These are phyloP conservation scores for Sminthurides aquaticus DNA, from an alignment of 2,888 invertebrate genomes.

Conservation along the genomic window DNA sequence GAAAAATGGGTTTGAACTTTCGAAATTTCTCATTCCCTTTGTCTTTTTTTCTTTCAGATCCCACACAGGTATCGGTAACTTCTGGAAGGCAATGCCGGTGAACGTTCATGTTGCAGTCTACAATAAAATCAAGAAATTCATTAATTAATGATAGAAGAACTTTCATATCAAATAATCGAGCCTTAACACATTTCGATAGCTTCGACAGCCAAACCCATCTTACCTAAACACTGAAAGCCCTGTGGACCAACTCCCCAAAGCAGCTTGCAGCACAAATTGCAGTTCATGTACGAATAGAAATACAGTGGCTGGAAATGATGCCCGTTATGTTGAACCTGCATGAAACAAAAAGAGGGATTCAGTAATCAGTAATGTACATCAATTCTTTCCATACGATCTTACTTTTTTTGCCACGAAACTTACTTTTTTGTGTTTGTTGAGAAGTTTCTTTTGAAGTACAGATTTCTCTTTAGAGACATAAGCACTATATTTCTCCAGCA, in stretches of 20 bases:
- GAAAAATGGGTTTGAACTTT: slow-evolving; percentile 59
- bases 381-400: no score
- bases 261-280: slow-evolving; percentile 84
- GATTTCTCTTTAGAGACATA: slow-evolving; percentile 80
- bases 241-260: slow-evolving; percentile 95
- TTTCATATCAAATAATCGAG: no score
- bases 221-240: slow-evolving; percentile 90
- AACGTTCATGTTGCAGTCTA: slow-evolving; percentile 80
- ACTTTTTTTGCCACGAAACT: slow-evolving; percentile 22
- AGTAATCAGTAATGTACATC: not conserved
- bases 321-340: slow-evolving; percentile 68
- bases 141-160: not conserved
- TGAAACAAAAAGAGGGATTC: slow-evolving; percentile 8
- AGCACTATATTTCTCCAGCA: slow-evolving; percentile 68
- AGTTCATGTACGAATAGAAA: slow-evolving; percentile 81
- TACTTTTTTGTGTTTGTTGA: slow-evolving; percentile 62
- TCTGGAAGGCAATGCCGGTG: slow-evolving; percentile 72
- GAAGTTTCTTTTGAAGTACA: slow-evolving; percentile 56
- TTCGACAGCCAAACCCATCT: no score
- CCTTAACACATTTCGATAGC: no score
- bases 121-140: slow-evolving; percentile 36
- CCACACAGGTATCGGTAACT: slow-evolving; percentile 74
- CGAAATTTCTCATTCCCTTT: slow-evolving; percentile 64
- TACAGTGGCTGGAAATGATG: slow-evolving; percentile 84
- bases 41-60: slow-evolving; percentile 51